Evolutionary conservation across 2,888 invertebrate species (phyloP), one percentile per base, ranked within the genome.

Genomic region (Ceraclea dissimilis): DNA sequence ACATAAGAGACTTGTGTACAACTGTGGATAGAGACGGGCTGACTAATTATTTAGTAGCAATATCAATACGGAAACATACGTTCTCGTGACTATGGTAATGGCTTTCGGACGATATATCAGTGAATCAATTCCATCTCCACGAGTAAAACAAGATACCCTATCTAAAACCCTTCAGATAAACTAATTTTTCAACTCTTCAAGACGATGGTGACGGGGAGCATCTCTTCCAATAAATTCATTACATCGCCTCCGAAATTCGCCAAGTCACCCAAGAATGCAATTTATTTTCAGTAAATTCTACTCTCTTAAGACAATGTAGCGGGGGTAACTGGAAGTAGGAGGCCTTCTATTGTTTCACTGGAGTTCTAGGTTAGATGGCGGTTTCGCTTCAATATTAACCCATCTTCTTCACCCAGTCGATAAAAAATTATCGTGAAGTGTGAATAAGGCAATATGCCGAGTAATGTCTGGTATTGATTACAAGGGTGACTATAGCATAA

Each of bases 371-470:
- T 13, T n/a, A 13, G 13, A 39, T n/a, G 8, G 39, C 4, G 26
- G 26, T 13, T 39, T 16, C 39, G 13, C 26, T 43, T 39, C 20
- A 26, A 8, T 18, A 26, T 19, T 49, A 49, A 49, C 49, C 16
- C 49, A 20, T 49, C 49, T 20, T 49, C 26, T 20, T 16, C 19
- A 49, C 47, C 19, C 19, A 21, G 8, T 33, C 34, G 18, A 47
- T 50, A 56, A 59, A 59, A 59, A 59, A 56, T 56, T 21, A 33
- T 26, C 49, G 39, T 54, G 19, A 52, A 54, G 57, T 54, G 56
- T 56, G 54, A 56, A 56, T 49, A 56, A 33, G 46, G 17, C 55
- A 61, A 59, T 61, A 59, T 59, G 61, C 61, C 59, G 46, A 51
- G 57, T 59, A 61, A 59, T 51, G 59, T 59, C 58, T 58, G 16